A percentile compares a stretch with the other conserved stretches of the same genome.
Conservation (phyloP, 2,888 invertebrate genomes). For the Drosophila engyochracea region DNA sequence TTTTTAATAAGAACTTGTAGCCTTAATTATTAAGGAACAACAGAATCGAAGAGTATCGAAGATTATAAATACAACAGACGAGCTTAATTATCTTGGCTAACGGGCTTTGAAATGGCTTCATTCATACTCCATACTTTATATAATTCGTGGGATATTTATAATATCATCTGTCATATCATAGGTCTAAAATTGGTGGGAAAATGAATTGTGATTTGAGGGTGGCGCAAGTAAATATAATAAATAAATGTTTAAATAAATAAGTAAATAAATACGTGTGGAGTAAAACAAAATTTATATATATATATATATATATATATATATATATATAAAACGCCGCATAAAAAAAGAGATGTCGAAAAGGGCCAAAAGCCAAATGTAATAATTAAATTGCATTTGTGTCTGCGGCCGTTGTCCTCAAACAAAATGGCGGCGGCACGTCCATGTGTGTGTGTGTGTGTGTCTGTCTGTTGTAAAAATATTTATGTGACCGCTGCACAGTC, state of each 20-base stretch:
- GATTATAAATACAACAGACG: neutral
- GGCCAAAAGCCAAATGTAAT: slow-evolving; percentile 70
- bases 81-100: neutral
- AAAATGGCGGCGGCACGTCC: slow-evolving; percentile 67
- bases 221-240: slow-evolving; percentile 34
- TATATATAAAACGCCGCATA: slow-evolving; percentile 16
- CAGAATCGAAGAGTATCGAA: neutral
- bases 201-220: neutral
- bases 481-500: slow-evolving; percentile 66
- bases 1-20: no score
- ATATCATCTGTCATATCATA: neutral
- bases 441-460: slow-evolving; percentile 23
- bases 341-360: slow-evolving; percentile 26
- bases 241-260: slow-evolving; percentile 57
- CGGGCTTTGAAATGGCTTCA: neutral
- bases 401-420: slow-evolving; percentile 64
- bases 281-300: slow-evolving; percentile 8
- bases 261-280: slow-evolving; percentile 28
- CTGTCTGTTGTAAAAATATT: slow-evolving; percentile 64
- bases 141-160: neutral
- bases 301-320: neutral
- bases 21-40: rapidly evolving
- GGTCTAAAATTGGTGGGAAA: neutral
- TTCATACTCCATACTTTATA: neutral
- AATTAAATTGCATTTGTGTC: slow-evolving; percentile 75